Evolutionary conservation across 2,888 invertebrate species (phyloP).

Genomic region (Apotomis betuletana): DNA sequence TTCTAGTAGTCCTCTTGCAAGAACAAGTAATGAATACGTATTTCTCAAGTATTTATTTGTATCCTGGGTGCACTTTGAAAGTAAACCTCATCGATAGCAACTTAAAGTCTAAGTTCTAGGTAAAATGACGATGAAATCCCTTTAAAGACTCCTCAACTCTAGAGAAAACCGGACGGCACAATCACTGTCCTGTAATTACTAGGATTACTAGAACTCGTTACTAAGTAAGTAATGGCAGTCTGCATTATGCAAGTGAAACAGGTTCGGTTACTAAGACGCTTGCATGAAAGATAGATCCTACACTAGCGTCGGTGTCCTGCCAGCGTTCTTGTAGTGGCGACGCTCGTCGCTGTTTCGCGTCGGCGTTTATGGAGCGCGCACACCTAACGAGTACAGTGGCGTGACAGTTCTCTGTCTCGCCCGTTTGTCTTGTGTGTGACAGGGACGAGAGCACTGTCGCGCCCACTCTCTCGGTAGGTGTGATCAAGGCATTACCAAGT

Average conservation of each 20-base stretch:
- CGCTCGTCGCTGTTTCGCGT: no score
- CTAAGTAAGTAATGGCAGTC: conserved; percentile 14
- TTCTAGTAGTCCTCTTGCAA: background rate
- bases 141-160: background rate
- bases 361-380: no score
- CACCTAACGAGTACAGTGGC: no score
- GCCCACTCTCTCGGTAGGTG: no score
- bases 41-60: background rate
- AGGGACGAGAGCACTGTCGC: no score
- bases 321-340: no score
- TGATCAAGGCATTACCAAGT: no score
- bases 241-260: conserved; percentile 25
- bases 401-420: no score
- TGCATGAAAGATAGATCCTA: background rate
- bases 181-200: conserved; percentile 16
- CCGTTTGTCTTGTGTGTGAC: no score
- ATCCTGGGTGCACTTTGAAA: background rate
- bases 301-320: no score
- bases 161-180: conserved; percentile 20
- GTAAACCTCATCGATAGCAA: background rate
- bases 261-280: conserved; percentile 1
- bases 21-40: background rate
- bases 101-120: background rate
- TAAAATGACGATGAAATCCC: background rate
- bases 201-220: conserved; percentile 17